These are phyloP conservation scores for Dermochelys coriacea DNA, from an alignment of 2,797 vertebrate genomes.

Conservation along the genomic window DNA sequence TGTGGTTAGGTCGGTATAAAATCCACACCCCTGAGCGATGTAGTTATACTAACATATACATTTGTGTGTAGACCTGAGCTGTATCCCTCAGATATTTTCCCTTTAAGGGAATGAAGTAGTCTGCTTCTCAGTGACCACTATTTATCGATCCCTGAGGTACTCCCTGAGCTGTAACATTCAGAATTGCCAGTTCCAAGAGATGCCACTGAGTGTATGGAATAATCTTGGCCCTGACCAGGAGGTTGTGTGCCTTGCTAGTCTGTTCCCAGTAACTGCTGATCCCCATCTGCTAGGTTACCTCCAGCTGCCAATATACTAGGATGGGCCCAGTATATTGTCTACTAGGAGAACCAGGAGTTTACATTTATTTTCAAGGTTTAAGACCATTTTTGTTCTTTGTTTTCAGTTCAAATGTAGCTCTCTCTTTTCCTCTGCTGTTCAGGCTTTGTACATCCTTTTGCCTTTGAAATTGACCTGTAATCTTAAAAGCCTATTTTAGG, in stretches of 20 bases:
- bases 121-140: not conserved
- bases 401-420: not conserved
- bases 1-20: not conserved
- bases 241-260: rapidly evolving
- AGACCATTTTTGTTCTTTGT: not conserved
- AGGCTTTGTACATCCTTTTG: not conserved
- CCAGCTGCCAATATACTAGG: not conserved
- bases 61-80: not conserved
- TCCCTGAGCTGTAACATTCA: not conserved
- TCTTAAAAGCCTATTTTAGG: not conserved
- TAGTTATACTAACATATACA: not conserved
- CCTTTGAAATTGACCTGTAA: not conserved
- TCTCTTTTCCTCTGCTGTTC: not conserved
- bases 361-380: not conserved
- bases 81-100: not conserved
- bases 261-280: not conserved
- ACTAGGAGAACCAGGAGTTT: not conserved
- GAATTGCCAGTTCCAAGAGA: not conserved
- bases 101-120: not conserved
- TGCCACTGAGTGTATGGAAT: not conserved
- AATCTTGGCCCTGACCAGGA: rapidly evolving
- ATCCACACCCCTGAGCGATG: too few species aligned
- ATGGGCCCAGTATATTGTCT: not conserved
- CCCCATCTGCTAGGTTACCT: not conserved
- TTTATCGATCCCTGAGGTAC: not conserved